Base-by-base conservation (phyloP, 2,888 invertebrate genomes). In the Archips xylosteana region DNA sequence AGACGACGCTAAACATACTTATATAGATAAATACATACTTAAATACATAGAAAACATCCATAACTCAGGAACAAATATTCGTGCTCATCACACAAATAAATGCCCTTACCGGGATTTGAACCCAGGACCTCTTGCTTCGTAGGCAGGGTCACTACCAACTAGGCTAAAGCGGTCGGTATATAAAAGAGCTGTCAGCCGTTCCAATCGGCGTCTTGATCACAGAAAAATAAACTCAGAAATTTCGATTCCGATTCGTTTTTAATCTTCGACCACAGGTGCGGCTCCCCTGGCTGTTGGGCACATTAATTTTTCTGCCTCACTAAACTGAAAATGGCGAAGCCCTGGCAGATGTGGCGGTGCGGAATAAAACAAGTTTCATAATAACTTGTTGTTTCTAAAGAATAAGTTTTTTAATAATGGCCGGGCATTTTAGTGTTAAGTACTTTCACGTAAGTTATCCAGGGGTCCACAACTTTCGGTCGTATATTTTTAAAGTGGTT, bases 271-370 rank as follows among this genome's bases (percentile, higher is more conserved):
- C 49, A 47, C 71, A 71, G 67, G 13, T 72, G 67, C 42, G 63
- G 42, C 15, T 2, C 54, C 42, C n/a, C 71, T 72, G 66, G 51
- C 42, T 10, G 64, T 42, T 61, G 57, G 57, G 42, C 67, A 67
- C 61, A 67, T 72, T 72, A 72, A 72, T 54, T 62, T 67, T 60
- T 23, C 23, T 62, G 54, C 54, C 45, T 62, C 61, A 72, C 54
- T 62, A 61, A 15, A 67, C 62, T 62, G 67, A 23, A 72, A 72
- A 72, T 72, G 67, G 72, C 42, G 67, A 54, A 66, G 51, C 42
- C 65, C 51, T 36, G 13, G 45, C 66, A 72, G 71, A 71, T 72
- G 71, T 32, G 65, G 12, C 42, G 9, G 10, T 23, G 13, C 45
- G 39, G 54, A 32, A 47, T 47, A 49, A 62, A 61, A 34, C 39